Evolutionary conservation across 2,888 invertebrate species (phyloP).

Genomic region (Noctuana brunneofusca): DNA sequence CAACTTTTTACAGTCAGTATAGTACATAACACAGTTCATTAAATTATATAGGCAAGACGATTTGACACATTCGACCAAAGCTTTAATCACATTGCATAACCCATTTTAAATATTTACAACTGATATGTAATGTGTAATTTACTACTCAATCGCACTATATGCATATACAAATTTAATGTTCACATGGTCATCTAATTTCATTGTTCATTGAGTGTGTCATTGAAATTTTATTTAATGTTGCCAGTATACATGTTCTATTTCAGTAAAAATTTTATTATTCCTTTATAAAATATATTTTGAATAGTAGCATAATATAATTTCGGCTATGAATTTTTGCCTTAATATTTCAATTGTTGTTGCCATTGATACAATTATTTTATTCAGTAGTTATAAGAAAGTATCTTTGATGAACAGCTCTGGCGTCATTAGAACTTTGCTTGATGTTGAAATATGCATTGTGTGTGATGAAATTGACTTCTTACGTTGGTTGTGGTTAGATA

Average conservation of each 20-base stretch:
- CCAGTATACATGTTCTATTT: neutral
- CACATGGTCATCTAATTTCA: neutral
- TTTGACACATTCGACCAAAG: neutral
- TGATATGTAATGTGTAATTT: constrained; percentile 3
- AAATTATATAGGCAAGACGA: neutral
- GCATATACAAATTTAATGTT: constrained; percentile 19
- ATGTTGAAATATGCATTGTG: constrained; percentile 27
- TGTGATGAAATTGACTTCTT: constrained; percentile 22
- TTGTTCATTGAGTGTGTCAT: neutral
- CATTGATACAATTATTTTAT: neutral
- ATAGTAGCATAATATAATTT: too few species aligned
- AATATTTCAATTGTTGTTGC: too few species aligned
- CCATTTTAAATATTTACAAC: constrained; percentile 16
- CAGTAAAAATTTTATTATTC: neutral
- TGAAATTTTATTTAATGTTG: constrained; percentile 1
- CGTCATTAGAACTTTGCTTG: constrained; percentile 11
- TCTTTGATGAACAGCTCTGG: constrained; percentile 9
- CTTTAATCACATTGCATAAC: constrained; percentile 9
- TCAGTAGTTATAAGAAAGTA: too few species aligned
- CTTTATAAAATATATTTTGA: too few species aligned
- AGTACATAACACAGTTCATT: constrained; percentile 6
- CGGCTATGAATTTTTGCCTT: too few species aligned
- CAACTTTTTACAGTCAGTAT: neutral
- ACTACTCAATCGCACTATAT: constrained; percentile 26
- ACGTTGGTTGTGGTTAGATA: constrained; percentile 26